Percentiles rank a stretch among this genome's conserved stretches.
phyloP scores from a whole-genome alignment of 2,113 vertebrate species.

The Clupea harengus region DNA sequence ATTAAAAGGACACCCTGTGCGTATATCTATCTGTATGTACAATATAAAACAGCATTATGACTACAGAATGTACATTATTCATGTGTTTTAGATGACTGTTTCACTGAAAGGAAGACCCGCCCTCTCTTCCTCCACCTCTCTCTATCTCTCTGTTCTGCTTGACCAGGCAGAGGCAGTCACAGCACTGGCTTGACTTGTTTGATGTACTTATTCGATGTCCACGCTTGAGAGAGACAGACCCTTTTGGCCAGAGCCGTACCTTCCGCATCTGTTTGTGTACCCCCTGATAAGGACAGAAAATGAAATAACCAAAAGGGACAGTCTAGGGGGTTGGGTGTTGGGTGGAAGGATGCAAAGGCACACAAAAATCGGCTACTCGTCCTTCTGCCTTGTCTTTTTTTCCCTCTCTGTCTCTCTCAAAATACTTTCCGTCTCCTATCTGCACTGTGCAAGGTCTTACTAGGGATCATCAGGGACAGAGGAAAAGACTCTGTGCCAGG shows the following conservation, averaged over 20 bases:
- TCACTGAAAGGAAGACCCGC: constrained; percentile 49
- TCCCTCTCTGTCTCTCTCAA: constrained; percentile 21
- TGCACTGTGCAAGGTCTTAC: constrained; percentile 54
- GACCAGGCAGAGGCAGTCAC: neutral
- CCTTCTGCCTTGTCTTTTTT: constrained; percentile 48
- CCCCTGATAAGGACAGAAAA: constrained; percentile 62
- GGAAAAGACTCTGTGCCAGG: constrained; percentile 40
- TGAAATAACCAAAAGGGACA: constrained; percentile 58
- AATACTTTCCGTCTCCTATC: constrained; percentile 55
- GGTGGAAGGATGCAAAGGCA: constrained; percentile 68
- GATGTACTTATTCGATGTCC: constrained; percentile 10
- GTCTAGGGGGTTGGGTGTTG: neutral
- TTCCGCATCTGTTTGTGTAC: constrained; percentile 56
- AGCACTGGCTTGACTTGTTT: constrained; percentile 42
- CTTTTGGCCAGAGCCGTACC: constrained; percentile 47
- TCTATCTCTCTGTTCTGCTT: neutral
- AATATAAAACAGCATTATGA: constrained; percentile 74
- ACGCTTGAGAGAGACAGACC: neutral
- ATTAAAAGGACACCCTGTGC: constrained; percentile 71
- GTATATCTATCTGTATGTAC: constrained; percentile 75
- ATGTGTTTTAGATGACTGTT: constrained; percentile 55
- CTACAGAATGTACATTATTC: constrained; percentile 71
- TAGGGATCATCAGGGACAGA: constrained; percentile 37
- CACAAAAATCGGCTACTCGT: constrained; percentile 70
- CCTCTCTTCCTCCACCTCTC: constrained; percentile 43